Percentiles rank a stretch among this genome's conserved stretches.
phyloP scores from a whole-genome alignment of 2,888 invertebrate species.

The Drosophila greeni region DNA sequence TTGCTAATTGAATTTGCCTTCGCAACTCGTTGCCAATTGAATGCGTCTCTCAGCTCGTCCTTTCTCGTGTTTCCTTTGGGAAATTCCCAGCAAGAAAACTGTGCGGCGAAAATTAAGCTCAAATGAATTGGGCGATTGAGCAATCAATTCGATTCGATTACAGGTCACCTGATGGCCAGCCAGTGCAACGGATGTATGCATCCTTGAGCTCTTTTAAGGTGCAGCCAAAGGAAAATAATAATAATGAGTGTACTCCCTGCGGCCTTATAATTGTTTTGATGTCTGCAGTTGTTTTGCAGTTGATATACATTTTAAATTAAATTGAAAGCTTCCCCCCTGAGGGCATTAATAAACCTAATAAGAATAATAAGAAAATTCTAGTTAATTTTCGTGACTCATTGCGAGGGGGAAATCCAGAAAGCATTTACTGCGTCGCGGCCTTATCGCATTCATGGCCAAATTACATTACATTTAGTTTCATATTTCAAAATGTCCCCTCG shows the following conservation, averaged over 20 bases:
- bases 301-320: slow-evolving; percentile 35
- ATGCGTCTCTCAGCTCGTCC: slow-evolving; percentile 2
- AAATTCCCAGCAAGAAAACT: slow-evolving; percentile 3
- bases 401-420: slow-evolving; percentile 24
- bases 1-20: slow-evolving; percentile 35
- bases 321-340: slow-evolving; percentile 17
- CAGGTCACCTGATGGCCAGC: slow-evolving; percentile 29
- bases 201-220: slow-evolving; percentile 13
- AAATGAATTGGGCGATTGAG: slow-evolving; percentile 38
- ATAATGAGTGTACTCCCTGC: not conserved
- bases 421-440: slow-evolving; percentile 19
- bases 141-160: slow-evolving; percentile 33
- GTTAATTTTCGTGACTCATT: slow-evolving; percentile 36
- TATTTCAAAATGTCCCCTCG: slow-evolving; percentile 29
- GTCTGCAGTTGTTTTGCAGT: slow-evolving; percentile 23
- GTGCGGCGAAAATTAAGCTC: slow-evolving; percentile 33
- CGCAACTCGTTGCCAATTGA: slow-evolving; percentile 17
- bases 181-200: slow-evolving; percentile 4
- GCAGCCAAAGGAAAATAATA: slow-evolving; percentile 1
- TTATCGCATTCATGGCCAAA: slow-evolving; percentile 51
- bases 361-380: slow-evolving; percentile 8
- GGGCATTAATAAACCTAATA: slow-evolving; percentile 9
- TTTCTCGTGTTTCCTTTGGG: slow-evolving; percentile 7
- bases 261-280: slow-evolving; percentile 8
- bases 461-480: slow-evolving; percentile 46